These are phyloP conservation scores for Notechis scutatus DNA, from an alignment of 2,113 vertebrate species.

Conservation along the genomic window DNA sequence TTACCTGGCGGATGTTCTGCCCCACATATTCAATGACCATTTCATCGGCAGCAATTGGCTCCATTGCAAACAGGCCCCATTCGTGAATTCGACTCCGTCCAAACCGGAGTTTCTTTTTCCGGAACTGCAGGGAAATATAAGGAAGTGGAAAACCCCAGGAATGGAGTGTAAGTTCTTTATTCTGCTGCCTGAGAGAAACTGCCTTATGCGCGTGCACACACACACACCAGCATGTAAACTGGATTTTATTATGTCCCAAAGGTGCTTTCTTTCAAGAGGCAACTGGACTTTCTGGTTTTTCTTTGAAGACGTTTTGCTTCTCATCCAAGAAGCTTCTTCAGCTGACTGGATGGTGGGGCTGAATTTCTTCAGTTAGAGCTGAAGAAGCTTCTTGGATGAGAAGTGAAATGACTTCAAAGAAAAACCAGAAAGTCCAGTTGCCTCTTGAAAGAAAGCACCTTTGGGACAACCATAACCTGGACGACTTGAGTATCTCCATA, in stretches of 20 bases:
- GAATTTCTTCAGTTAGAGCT: no score
- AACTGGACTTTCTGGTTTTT: no score
- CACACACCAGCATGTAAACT: not conserved
- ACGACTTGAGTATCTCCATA: no score
- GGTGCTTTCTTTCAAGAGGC: no score
- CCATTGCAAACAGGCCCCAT: conserved; percentile 95
- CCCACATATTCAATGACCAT: conserved; percentile 98
- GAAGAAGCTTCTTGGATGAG: no score
- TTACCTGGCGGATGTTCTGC: conserved; percentile 92
- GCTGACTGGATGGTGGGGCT: no score
- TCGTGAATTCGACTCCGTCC: conserved; percentile 92
- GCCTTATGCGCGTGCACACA: not conserved
- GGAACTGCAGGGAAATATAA: conserved; percentile 73
- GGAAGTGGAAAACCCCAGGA: not conserved
- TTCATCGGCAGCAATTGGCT: conserved; percentile 91
- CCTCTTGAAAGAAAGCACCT: no score
- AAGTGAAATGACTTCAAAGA: no score
- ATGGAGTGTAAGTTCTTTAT: not conserved
- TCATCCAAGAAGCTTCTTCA: no score
- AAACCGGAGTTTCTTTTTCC: conserved; percentile 91
- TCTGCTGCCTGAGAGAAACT: not conserved
- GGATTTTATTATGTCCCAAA: not conserved
- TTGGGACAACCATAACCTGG: no score
- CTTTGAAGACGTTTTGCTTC: no score
- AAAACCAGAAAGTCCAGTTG: no score